Base-by-base conservation (phyloP, 2,888 invertebrate genomes). In the Reticulitermes lucifugus region DNA sequence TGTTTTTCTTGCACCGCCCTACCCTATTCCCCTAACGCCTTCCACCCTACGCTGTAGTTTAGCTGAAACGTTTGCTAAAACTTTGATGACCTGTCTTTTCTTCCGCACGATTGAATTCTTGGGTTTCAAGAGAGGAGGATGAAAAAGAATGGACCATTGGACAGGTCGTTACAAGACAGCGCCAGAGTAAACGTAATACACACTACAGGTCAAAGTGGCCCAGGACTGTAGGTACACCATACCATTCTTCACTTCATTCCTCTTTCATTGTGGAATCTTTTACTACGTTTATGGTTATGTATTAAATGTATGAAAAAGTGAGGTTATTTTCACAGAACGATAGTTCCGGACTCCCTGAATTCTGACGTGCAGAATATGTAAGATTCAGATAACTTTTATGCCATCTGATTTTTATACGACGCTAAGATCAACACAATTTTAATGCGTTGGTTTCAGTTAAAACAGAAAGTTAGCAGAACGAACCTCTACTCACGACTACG, bases 41-140 rank as follows among this genome's bases (percentile, higher is more conserved):
- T 77, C 43, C 14, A 46, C 77, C 77, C n/a, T n/a, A 41, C 77
- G 21, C 77, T 6, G 77, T 77, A 77, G 46, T 77, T 77, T 77
- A 46, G 77, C 77, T 77, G 77, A 77, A 84, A 80, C 86, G 84
- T 86, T 86, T 84, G 84, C 86, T 86, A 86, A 86, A 86, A 86
- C 86, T 86, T 86, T 86, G 86, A 86, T 86, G 86, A 84, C 86
- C 82, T 84, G 84, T 84, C 84, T 80, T 84, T 86, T 84, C 84
- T 86, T 86, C 86, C 80, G 75, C 86, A 80, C 84, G 86, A 86
- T 86, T 86, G 86, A 81, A 77, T 85, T 70, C 65, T 21, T 77
- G 77, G 77, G 77, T 21, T 77, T 77, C 22, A 77, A 35, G 77
- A 22, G 77, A 65, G 22, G 7, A 77, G n/a, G 43, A n/a, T 22